Conservation (phyloP, 35 echinoderm and acorn worm genomes). For the Acanthaster planci region DNA sequence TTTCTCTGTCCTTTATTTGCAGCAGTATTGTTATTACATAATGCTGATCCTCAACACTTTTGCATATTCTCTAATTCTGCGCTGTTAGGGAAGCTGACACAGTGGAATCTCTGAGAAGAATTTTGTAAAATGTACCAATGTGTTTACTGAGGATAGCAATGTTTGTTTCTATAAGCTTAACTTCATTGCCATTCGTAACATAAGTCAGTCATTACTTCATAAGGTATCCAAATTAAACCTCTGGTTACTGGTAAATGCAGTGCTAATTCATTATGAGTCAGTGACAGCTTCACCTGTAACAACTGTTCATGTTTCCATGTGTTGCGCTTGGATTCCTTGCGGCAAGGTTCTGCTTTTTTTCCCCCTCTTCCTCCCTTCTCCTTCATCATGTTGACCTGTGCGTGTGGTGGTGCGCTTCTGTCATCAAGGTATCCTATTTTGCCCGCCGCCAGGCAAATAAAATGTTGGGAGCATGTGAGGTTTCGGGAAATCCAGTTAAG, state of each 20-base stretch:
- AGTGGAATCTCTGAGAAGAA: no score
- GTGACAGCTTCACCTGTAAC: slow-evolving; percentile 4
- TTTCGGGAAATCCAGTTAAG: slow-evolving; percentile 22
- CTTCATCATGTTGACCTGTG: slow-evolving; percentile 18
- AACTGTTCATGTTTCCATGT: slow-evolving; percentile 29
- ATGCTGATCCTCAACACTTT: no score
- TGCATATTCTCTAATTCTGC: no score
- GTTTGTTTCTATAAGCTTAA: no score
- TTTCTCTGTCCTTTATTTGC: no score
- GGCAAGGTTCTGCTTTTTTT: background rate
- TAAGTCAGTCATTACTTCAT: no score
- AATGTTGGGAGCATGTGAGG: slow-evolving; percentile 23
- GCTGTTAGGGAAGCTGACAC: no score
- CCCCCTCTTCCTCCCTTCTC: background rate
- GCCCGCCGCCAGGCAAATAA: slow-evolving; percentile 15
- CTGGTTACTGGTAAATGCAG: background rate
- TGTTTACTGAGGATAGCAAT: no score
- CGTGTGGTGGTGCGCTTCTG: slow-evolving; percentile 22
- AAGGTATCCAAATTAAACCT: no score
- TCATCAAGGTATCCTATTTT: background rate
- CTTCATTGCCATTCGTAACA: no score
- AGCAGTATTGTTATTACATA: no score
- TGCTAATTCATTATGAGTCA: slow-evolving; percentile 10
- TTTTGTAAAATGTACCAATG: no score
- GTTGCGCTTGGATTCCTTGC: background rate